phyloP scores from a whole-genome alignment of 2,888 invertebrate genomes.

The Plusia festucae region DNA sequence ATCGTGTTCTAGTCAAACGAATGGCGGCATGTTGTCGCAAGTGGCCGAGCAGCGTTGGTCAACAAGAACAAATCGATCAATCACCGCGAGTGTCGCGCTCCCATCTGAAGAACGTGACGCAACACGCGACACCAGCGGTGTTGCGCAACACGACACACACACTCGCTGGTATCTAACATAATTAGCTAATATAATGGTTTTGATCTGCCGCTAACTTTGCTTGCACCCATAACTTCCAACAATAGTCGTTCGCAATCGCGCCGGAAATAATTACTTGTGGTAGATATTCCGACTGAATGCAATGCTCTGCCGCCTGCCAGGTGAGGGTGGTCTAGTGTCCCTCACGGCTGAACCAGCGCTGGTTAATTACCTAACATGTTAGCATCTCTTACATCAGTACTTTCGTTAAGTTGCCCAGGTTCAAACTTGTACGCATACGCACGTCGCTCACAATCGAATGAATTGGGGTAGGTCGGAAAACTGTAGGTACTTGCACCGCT shows the following conservation, averaged over 20 bases:
- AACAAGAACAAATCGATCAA: constrained; percentile 32
- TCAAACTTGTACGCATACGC: not conserved
- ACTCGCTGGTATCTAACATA: constrained; percentile 11
- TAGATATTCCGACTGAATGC: too few relatives aligned
- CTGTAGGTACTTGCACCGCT: too few relatives aligned
- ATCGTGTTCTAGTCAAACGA: constrained; percentile 15
- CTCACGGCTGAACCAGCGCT: too few relatives aligned
- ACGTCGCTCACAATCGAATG: not conserved
- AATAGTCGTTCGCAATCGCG: not conserved
- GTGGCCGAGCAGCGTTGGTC: constrained; percentile 23
- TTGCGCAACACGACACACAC: constrained; percentile 31
- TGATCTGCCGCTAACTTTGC: not conserved
- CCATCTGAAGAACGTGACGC: constrained; percentile 14
- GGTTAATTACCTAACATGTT: constrained; percentile 6
- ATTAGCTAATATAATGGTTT: constrained; percentile 9
- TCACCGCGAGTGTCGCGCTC: constrained; percentile 13
- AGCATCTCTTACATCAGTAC: constrained; percentile 11
- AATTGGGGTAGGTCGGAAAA: constrained; percentile 12
- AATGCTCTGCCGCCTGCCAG: not conserved
- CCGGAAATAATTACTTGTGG: not conserved
- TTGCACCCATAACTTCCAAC: not conserved
- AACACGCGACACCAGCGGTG: constrained; percentile 5
- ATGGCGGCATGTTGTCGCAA: constrained; percentile 18
- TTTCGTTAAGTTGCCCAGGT: constrained; percentile 6
- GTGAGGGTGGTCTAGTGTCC: too few relatives aligned